Base-by-base conservation (phyloP, 2,797 vertebrate genomes). In the Paratrypauchen microcephalus region DNA sequence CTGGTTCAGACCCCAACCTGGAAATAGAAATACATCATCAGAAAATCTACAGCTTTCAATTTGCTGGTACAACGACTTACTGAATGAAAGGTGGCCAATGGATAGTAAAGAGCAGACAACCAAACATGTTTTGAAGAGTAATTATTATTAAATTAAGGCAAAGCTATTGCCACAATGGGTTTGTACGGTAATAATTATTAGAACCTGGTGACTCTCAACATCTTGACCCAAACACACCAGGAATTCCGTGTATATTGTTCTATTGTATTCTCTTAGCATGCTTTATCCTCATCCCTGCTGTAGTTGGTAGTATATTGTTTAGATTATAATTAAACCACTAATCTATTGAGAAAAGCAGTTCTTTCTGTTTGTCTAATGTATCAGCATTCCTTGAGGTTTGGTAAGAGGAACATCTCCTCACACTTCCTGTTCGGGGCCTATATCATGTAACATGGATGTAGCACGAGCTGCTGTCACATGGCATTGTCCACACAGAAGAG, bases 1-100 rank as follows among this genome's bases (percentile, higher is more conserved):
- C 21, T 47, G 85, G 8, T 89, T 82, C 67, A 95, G 41, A 75
- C 77, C 93, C 94, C 94, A 95, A 30, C 94, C 94, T 95, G 80
- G 54, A 0, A 63, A 47, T 70, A 11, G 32, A 45, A 60, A 36
- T 32, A 36, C 19, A 28, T 57, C 2, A 28, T 30, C 6, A 59
- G 28, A n/a, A 60, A 60, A 58, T 56, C 23, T 5, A 56, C 13
- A 18, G 56, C 16, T 57, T 12, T 57, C 13, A 26, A 13, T 57
- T 28, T 28, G 5, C 5, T 57, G 15, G 24, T 24, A 57, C 26
- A 57, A 57, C 24, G 28, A 28, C 23, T 21, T 21, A 1, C 1
- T 23, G 50, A 54, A 4, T 48, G 16, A 21, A 3, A 13, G 39
- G 12, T 41, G 11, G 39, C 12, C 15, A 56, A 24, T 32, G 30